Evolutionary conservation across 2,113 vertebrate genomes (phyloP), one percentile per base, ranked within the genome.

Genomic region (Pluvianellus socialis): DNA sequence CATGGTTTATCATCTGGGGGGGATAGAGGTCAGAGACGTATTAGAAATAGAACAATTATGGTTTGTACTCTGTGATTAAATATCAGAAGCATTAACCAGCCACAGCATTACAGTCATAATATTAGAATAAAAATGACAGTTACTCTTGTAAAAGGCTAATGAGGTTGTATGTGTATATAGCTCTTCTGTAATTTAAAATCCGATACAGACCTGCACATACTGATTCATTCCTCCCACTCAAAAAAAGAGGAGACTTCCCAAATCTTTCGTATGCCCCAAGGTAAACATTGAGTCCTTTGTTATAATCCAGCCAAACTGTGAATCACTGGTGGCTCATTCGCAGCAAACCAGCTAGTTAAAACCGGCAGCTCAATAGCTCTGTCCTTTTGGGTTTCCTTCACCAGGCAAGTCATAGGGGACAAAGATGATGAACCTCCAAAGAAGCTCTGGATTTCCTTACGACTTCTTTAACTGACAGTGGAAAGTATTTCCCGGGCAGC

Each of bases 101-200:
- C 74, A 86, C 84, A 86, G 62, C 19, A 1, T 84, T 85, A 58
- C 65, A 87, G 89, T 94, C 94, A 94, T 94, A 94, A 92, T 72
- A 94, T 91, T 91, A 55, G 89, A 96, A 94, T 91, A 91, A 96
- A 97, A 87, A 91, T 97, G 97, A 94, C 92, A 91, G 77, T 86
- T 96, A n/a, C 50, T 96, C 93, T 82, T 96, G 89, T 97, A 87
- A 97, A 91, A 91, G 89, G 79, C 89, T 96, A 87, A 95, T 92
- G 89, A 96, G 91, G 81, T 94, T 95, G 49, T 26, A 3, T 92
- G 81, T 79, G 42, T 66, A 15, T 89, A 61, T 66, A 92, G 59
- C 62, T 91, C 62, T 85, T 91, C 58, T 79, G 53, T 86, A 91
- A 86, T 93, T 95, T 91, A 85, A 91, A 47, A 45, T 73, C 10